phyloP scores from a whole-genome alignment of 2,888 invertebrate genomes.

The Cataglyphis altisquamis region DNA sequence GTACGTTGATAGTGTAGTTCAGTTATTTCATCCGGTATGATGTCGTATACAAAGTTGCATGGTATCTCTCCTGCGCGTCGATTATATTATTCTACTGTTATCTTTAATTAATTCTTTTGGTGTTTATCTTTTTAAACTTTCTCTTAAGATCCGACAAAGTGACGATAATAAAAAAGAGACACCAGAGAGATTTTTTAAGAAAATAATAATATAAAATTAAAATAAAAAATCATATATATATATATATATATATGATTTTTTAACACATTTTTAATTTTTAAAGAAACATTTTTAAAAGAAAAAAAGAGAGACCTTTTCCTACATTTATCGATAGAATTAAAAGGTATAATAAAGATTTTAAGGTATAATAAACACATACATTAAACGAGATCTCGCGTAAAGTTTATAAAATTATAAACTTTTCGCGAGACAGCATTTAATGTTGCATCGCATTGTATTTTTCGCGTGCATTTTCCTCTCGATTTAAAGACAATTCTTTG shows the following conservation, averaged over 20 bases:
- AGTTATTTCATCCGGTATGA: conserved; percentile 8
- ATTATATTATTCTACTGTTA: conserved; percentile 33
- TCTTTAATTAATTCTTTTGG: background rate
- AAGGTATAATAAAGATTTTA: background rate
- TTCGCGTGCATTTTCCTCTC: conserved; percentile 15
- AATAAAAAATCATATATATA: background rate
- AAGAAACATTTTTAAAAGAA: too few relatives aligned
- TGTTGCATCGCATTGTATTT: conserved; percentile 27
- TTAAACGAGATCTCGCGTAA: too few relatives aligned
- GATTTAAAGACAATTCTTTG: conserved; percentile 46
- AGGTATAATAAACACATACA: background rate
- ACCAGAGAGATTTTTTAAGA: background rate
- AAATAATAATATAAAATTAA: background rate
- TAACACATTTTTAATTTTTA: too few relatives aligned
- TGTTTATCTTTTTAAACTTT: conserved; percentile 22
- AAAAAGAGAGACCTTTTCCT: background rate
- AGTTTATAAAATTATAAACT: conserved; percentile 20
- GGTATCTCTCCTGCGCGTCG: conserved; percentile 1
- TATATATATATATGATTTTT: too few relatives aligned
- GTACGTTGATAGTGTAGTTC: conserved; percentile 68
- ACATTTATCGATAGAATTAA: background rate
- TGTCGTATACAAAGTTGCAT: conserved; percentile 23
- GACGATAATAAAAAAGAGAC: background rate
- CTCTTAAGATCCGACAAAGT: background rate
- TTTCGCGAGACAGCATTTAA: conserved; percentile 31